Evolutionary conservation across 2,888 invertebrate genomes (phyloP).

Genomic region (Lypha dubia): DNA sequence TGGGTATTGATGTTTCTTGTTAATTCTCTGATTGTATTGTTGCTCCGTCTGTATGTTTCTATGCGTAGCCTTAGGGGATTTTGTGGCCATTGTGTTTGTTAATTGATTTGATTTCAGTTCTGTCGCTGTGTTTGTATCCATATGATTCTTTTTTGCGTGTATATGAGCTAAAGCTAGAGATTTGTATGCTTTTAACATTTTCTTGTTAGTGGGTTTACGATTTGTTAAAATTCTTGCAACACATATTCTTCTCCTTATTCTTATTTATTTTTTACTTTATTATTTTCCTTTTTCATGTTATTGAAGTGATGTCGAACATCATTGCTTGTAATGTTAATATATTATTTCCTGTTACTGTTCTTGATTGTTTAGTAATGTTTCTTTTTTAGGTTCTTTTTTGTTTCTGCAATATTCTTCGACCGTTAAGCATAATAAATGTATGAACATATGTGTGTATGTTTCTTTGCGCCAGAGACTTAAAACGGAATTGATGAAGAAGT

Average conservation of each 20-base stretch:
- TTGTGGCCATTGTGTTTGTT: slow-evolving; percentile 69
- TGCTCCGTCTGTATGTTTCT: slow-evolving; percentile 42
- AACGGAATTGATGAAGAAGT: slow-evolving; percentile 47
- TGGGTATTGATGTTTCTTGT: slow-evolving; percentile 55
- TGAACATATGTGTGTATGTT: neutral
- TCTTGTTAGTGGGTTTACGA: slow-evolving; percentile 24
- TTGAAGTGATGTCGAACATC: neutral
- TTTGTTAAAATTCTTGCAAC: neutral
- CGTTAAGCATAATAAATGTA: neutral
- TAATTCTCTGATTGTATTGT: slow-evolving; percentile 64
- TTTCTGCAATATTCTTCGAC: neutral
- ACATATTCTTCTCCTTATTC: neutral
- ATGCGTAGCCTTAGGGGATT: slow-evolving; percentile 59
- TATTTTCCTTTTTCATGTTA: neutral
- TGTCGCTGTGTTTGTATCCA: slow-evolving; percentile 11
- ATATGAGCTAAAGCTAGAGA: neutral
- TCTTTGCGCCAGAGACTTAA: slow-evolving; percentile 35
- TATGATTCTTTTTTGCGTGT: neutral
- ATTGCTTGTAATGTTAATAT: slow-evolving; percentile 62
- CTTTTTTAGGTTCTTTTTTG: neutral
- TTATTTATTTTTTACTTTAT: neutral
- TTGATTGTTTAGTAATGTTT: slow-evolving; percentile 38
- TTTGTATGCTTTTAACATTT: neutral
- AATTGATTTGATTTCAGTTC: slow-evolving; percentile 70
- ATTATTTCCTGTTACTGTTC: slow-evolving; percentile 55